Percentiles rank a stretch among this genome's conserved stretches.
Conservation (phyloP, 1,140 invertebrate genomes). For the Drosophila ohnishii region DNA sequence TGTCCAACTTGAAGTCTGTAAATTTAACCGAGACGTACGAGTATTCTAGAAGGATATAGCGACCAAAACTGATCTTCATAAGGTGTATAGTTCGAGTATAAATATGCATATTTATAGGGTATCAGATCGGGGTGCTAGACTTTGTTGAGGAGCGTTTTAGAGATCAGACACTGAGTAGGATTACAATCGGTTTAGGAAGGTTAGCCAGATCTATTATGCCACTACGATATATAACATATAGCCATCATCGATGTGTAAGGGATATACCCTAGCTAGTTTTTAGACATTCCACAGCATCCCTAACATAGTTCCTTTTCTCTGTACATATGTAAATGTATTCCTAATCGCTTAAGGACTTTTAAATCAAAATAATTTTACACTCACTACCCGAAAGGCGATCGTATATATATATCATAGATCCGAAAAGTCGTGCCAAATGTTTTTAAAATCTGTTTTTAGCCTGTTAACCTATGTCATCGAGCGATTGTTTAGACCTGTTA, state of each 20-base stretch:
- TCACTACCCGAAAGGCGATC: constrained; percentile 18
- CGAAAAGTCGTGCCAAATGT: constrained; percentile 52
- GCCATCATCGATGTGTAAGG: constrained; percentile 26
- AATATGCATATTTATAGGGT: constrained; percentile 17
- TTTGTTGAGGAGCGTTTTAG: constrained; percentile 28
- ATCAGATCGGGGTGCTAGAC: constrained; percentile 41
- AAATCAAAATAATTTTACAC: constrained; percentile 52
- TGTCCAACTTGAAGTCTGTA: constrained; percentile 48
- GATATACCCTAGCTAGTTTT: constrained; percentile 25
- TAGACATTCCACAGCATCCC: constrained; percentile 29
- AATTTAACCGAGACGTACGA: constrained; percentile 5
- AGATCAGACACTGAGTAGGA: constrained; percentile 51
- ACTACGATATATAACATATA: constrained; percentile 17
- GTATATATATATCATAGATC: constrained; percentile 24
- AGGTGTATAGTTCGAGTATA: constrained; percentile 59
- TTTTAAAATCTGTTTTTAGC: constrained; percentile 68
- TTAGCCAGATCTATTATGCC: constrained; percentile 40
- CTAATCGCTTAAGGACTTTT: constrained; percentile 45
- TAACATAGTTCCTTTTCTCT: constrained; percentile 46
- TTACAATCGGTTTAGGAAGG: constrained; percentile 17
- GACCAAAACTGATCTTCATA: constrained; percentile 69
- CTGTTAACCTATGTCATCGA: constrained; percentile 41
- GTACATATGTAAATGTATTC: constrained; percentile 66
- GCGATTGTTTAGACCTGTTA: constrained; percentile 47
- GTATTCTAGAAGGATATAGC: constrained; percentile 41